phyloP scores from a whole-genome alignment of 2,113 vertebrate species.

The Potamarius usumacintae region DNA sequence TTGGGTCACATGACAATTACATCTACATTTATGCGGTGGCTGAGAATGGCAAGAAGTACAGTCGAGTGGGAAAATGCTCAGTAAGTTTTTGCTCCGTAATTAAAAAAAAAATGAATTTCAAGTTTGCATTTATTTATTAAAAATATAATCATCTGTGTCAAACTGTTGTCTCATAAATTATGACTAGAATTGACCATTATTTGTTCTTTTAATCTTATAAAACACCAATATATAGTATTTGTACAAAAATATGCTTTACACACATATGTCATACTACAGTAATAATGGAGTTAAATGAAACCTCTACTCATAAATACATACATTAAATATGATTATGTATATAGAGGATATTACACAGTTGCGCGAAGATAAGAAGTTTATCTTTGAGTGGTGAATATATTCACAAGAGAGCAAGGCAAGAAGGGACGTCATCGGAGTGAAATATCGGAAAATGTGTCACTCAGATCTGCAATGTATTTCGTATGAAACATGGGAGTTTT shows the following conservation, averaged over 20 bases:
- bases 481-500: no score
- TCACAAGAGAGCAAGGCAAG: no score
- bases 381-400: no score
- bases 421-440: no score
- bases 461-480: no score
- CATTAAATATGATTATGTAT: no score
- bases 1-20: slow-evolving; percentile 98
- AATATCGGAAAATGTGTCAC: no score
- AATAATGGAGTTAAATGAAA: not conserved
- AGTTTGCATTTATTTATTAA: not conserved
- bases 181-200: no score
- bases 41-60: slow-evolving; percentile 91
- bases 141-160: not conserved
- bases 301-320: not conserved
- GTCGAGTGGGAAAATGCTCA: slow-evolving; percentile 92
- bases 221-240: not conserved
- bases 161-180: not conserved
- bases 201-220: not conserved
- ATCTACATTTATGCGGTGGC: slow-evolving; percentile 94
- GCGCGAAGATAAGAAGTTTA: no score
- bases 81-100: slow-evolving; percentile 71
- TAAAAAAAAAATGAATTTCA: not conserved
- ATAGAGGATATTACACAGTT: no score
- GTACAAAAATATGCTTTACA: not conserved
- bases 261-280: not conserved